Base-by-base conservation (phyloP, 2,113 vertebrate species). In the Urocolius indicus region DNA sequence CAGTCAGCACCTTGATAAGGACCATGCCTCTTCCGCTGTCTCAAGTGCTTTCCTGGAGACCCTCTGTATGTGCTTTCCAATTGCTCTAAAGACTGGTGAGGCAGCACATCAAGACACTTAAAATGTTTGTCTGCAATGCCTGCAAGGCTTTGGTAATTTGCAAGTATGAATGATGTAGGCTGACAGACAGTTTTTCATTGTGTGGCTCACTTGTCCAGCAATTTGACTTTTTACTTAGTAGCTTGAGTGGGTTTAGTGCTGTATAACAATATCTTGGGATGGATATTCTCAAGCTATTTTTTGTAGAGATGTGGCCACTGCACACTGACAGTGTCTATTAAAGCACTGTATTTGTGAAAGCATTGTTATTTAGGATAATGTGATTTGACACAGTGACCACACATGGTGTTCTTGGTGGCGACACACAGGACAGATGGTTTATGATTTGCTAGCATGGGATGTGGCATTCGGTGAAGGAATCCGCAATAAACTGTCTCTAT, bases 1-100 rank as follows among this genome's bases (percentile, higher is more conserved):
- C 71, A 91, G 78, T 89, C 86, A 80, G 46, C 48, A 83, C 59
- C 84, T 79, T 91, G 67, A 83, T 74, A 77, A 95, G 63, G 16
- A 85, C 76, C 30, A 4, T 1, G 1, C 55, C 84, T 76, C 49
- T 81, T 38, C 76, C 67, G 29, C 24, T 74, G 69, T 59, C 80
- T 92, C 52, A 30, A 52, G 13, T 93, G 59, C 59, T 20, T 82
- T 79, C 74, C 74, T 79, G 52, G 49, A 82, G 30, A 68, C 32
- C 52, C 74, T 68, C 20, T 80, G 34, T 41, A 3, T 41, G 19
- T 80, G 55, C 51, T 81, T 88, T 59, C 65, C 86, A 41, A 32
- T 54, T 49, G 43, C 67, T 51, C 83, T 94, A 74, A 52, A 49
- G 54, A 34, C 24, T 8, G 34, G 4, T 43, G 67, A 24, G 76